These are phyloP conservation scores for Endomychus coccineus DNA, from an alignment of 2,888 invertebrate genomes.

Conservation along the genomic window DNA sequence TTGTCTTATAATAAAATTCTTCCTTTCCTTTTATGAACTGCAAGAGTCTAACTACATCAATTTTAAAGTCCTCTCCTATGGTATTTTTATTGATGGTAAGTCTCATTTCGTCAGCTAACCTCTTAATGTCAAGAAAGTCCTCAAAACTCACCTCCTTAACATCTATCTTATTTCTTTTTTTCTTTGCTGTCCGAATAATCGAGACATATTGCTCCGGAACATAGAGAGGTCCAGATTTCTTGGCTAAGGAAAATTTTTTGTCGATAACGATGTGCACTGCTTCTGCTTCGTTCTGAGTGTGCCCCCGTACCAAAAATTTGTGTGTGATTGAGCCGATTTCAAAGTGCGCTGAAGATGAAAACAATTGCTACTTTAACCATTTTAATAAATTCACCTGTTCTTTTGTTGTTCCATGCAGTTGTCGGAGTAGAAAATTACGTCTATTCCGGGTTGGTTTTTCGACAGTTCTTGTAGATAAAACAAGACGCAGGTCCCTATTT, in stretches of 20 bases:
- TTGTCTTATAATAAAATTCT: not conserved
- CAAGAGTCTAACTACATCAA: not conserved
- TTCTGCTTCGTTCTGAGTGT: slow-evolving; percentile 13
- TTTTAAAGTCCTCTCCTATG: not conserved
- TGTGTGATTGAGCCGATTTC: slow-evolving; percentile 9
- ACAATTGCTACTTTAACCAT: not conserved
- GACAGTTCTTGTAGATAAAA: slow-evolving; percentile 22
- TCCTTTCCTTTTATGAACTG: slow-evolving; percentile 5
- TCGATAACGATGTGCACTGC: slow-evolving; percentile 10
- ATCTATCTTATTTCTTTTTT: slow-evolving; percentile 6
- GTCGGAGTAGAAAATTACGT: slow-evolving; percentile 14
- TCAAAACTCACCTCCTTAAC: slow-evolving; percentile 8
- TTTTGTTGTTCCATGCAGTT: slow-evolving; percentile 16
- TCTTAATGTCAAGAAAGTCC: slow-evolving; percentile 3
- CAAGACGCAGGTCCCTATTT: slow-evolving; percentile 29
- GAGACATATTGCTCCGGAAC: slow-evolving; percentile 7
- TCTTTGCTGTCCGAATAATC: slow-evolving; percentile 13
- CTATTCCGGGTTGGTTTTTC: not conserved
- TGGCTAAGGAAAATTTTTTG: not conserved
- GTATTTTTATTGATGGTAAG: not conserved
- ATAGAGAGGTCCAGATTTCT: slow-evolving; percentile 10
- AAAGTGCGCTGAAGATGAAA: not conserved
- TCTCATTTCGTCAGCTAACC: not conserved
- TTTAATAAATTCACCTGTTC: too few relatives aligned
- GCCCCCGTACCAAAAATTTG: slow-evolving; percentile 10